Conservation (phyloP, 2,113 vertebrate species). For the Phycodurus eques region DNA sequence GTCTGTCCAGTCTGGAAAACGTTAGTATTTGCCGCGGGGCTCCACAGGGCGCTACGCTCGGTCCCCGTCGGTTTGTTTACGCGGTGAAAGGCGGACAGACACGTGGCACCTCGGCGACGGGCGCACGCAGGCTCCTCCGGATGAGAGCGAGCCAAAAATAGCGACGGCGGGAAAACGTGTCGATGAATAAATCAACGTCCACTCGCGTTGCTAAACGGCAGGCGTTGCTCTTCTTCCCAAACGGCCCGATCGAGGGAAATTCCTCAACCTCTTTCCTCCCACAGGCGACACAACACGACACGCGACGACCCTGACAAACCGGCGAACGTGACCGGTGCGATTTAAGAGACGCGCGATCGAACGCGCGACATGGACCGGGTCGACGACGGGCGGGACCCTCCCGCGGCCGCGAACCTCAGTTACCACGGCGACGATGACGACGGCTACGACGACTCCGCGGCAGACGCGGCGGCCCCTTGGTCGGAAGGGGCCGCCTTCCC, state of each 20-base stretch:
- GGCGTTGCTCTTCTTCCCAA: not conserved
- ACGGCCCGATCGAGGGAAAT: not conserved
- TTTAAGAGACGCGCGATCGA: not conserved
- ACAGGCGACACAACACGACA: not conserved
- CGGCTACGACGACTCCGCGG: slow-evolving; percentile 5
- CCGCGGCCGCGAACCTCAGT: not conserved
- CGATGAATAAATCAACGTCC: not conserved
- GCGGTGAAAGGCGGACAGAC: not conserved
- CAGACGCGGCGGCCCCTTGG: not conserved
- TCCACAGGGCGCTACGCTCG: not conserved
- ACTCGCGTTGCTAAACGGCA: not conserved
- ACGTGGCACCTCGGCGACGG: not conserved
- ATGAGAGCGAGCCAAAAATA: not conserved
- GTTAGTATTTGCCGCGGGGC: not conserved
- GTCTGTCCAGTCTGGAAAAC: not conserved
- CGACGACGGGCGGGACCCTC: not conserved
- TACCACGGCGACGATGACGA: slow-evolving; percentile 30
- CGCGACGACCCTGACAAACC: not conserved
- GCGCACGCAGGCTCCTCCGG: not conserved
- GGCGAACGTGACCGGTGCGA: too few species aligned
- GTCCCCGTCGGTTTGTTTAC: not conserved
- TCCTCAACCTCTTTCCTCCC: not conserved
- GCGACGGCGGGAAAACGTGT: not conserved
- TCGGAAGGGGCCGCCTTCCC: slow-evolving; percentile 45
- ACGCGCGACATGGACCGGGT: not conserved